These are phyloP conservation scores for Palythoa grandis DNA, from an alignment of 92 coral and sea anemone genomes.

Conservation along the genomic window DNA sequence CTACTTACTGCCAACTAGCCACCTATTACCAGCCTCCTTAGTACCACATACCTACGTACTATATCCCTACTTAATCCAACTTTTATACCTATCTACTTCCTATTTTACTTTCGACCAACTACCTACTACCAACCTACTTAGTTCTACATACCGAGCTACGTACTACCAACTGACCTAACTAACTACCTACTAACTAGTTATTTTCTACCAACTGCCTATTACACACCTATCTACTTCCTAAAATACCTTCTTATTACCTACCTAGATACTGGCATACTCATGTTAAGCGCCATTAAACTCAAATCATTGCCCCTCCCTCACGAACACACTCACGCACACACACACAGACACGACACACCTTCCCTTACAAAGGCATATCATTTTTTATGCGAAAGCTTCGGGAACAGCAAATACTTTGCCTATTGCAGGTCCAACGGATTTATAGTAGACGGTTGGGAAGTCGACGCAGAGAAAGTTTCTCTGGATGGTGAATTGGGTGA, in stretches of 20 bases:
- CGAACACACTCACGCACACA: no score
- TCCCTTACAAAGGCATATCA: not conserved
- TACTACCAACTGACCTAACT: not conserved
- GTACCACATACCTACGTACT: not conserved
- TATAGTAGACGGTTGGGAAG: conserved; percentile 40
- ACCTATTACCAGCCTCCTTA: not conserved
- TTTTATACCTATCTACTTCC: not conserved
- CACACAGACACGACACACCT: not conserved
- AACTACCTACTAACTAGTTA: no score
- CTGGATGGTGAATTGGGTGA: conserved; percentile 38
- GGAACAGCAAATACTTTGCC: not conserved
- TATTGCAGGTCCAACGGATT: conserved; percentile 35
- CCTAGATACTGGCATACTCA: no score
- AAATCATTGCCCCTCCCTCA: no score
- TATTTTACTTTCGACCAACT: not conserved
- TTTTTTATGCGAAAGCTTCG: not conserved
- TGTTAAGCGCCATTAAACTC: no score
- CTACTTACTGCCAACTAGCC: not conserved
- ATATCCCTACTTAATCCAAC: not conserved
- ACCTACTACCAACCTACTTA: not conserved
- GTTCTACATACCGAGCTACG: not conserved
- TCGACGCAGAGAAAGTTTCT: conserved; percentile 26
- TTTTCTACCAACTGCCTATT: no score
- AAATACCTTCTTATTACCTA: no score
- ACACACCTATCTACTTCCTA: no score